Evolutionary conservation across 1,140 invertebrate genomes (phyloP).

Genomic region (Chelonus insularis): DNA sequence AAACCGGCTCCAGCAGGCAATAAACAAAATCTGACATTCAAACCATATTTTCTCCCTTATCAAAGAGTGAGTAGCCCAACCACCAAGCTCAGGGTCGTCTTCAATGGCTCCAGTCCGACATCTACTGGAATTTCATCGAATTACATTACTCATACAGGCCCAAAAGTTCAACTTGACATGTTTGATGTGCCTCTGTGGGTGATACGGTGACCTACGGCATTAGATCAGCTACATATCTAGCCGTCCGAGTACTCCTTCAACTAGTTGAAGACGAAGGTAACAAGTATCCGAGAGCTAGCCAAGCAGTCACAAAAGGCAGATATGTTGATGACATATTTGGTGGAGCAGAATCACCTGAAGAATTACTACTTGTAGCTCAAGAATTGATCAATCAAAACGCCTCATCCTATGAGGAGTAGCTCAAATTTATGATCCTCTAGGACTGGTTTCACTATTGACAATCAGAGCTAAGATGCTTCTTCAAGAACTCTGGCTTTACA

Average conservation of each 20-base stretch:
- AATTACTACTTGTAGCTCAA: not conserved
- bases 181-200: not conserved
- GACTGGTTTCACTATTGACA: constrained; percentile 21
- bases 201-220: not conserved
- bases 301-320: constrained; percentile 3
- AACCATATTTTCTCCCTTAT: too few relatives aligned
- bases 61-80: too few relatives aligned
- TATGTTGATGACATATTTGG: constrained; percentile 27
- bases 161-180: not conserved
- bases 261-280: constrained; percentile 4
- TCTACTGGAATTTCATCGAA: too few relatives aligned
- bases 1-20: too few relatives aligned
- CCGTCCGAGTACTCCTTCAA: not conserved
- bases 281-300: not conserved
- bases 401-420: constrained; percentile 15
- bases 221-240: constrained; percentile 3
- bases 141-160: not conserved
- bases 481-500: constrained; percentile 30
- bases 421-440: constrained; percentile 26
- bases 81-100: too few relatives aligned
- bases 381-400: not conserved
- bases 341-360: constrained; percentile 6
- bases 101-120: too few relatives aligned
- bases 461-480: constrained; percentile 31
- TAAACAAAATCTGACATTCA: too few relatives aligned